Evolutionary conservation across 2,888 invertebrate genomes (phyloP), one percentile per base, ranked within the genome.

Genomic region (Carabus problematicus): DNA sequence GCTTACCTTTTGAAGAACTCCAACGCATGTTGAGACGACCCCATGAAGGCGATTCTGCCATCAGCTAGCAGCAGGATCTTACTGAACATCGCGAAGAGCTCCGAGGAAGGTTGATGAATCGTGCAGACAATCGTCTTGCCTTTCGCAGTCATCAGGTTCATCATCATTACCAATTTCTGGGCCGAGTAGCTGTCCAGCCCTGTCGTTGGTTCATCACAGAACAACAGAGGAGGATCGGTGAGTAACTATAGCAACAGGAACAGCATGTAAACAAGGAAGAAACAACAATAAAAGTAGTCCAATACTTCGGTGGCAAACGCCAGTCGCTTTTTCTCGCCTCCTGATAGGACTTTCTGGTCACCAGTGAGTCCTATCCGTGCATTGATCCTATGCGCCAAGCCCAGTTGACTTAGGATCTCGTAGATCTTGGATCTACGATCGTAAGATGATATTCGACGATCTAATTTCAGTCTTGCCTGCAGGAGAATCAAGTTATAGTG

Each of bases 141-240:
- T 73, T 88, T 87, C 1, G 86, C 85, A 0, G 93, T 89, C 79
- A 92, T 88, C 71, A 85, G 83, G 39, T 89, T 87, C 76, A 94
- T 86, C 61, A 91, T 85, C 6, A 86, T 84, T 67, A 93, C 89
- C 68, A 98, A 84, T 78, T 92, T 93, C 78, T 92, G 91, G 0
- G 98, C 97, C 78, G 96, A 96, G 76, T 90, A 95, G 0, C 96
- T 94, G 80, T 98, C 98, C 67, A 92, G 80, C 0, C 97, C 96
- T 0, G 97, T 97, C 0, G 98, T 98, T 7, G 97, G 97, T 78
- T 98, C 98, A 77, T 98, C 98, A 79, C 96, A 94, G 82, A 98
- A 97, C 47, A 98, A 83, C 42, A 98, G 85, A 0, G 92, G 89
- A 0, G 98, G 98, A 82, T 97, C 93, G 47, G 94, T 96, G 64